Base-by-base conservation (phyloP, 2,797 vertebrate species). In the Gallirallus australis region DNA sequence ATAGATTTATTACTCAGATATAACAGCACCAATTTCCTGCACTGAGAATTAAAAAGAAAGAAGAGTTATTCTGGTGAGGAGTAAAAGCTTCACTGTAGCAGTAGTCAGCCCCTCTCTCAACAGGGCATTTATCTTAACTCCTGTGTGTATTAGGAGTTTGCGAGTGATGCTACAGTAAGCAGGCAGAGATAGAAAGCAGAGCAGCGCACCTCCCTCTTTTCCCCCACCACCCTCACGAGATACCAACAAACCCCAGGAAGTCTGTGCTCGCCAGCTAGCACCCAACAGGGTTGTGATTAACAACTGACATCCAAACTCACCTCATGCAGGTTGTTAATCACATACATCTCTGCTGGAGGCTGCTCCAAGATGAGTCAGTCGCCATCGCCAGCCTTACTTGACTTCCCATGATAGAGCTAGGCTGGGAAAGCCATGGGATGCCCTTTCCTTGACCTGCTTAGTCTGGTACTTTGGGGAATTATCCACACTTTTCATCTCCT, bases 21-120 rank as follows among this genome's bases (percentile, higher is more conserved):
- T 23, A 91, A 93, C 70, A 91, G 70, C 80, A 94, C 42, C 27
- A 86, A 60, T 54, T 92, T 95, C 65, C 80, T 90, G 72, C 35
- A 23, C 11, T 11, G 60, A 25, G 35, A 59, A 91, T 69, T 76
- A 70, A 82, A 93, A 91, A 70, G 53, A 77, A 86, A 61, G 69
- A 72, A 70, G 83, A 86, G 85, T 90, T 88, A 64, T 53, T 93
- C 66, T 42, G 53, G 20, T 61, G 64, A 80, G 64, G 19, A 82
- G 63, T 52, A 91, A 88, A 88, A 88, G 63, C 68, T 72, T 72
- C 54, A 39, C 31, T 71, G 42, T 81, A 84, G 42, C 47, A 61
- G 75, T 25, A 65, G 61, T 54, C 76, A 86, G 53, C 13, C 12
- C 61, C 42, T 10, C 60, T 73, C 68, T 57, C 65, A 57, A 63